Evolutionary conservation across 2,113 vertebrate species (phyloP).

Genomic region (Spea bombifrons): DNA sequence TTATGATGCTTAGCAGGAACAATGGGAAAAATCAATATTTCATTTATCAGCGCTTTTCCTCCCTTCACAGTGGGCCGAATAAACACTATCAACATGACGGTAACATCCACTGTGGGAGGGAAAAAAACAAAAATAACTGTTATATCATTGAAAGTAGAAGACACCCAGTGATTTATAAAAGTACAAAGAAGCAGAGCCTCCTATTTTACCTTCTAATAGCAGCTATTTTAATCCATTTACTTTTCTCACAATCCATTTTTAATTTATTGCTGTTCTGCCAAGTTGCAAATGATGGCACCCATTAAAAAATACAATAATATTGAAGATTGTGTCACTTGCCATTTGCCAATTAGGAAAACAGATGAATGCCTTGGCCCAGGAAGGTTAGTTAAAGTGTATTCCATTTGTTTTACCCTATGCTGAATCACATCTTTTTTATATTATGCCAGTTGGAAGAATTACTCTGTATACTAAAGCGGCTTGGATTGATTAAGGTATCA

Average conservation of each 20-base stretch:
- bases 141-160: slow-evolving; percentile 41
- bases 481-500: slow-evolving; percentile 26
- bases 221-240: background rate
- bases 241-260: slow-evolving; percentile 10
- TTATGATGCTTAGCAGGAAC: slow-evolving; percentile 42
- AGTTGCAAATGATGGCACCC: slow-evolving; percentile 8
- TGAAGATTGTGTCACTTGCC: slow-evolving; percentile 4
- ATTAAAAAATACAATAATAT: slow-evolving; percentile 36
- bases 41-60: slow-evolving; percentile 47
- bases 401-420: slow-evolving; percentile 16
- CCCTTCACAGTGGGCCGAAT: slow-evolving; percentile 43
- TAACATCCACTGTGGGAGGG: slow-evolving; percentile 36
- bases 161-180: slow-evolving; percentile 21
- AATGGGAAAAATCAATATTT: slow-evolving; percentile 46
- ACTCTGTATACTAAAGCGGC: slow-evolving; percentile 18
- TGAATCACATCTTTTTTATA: slow-evolving; percentile 5
- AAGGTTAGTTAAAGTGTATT: slow-evolving; percentile 9
- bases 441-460: slow-evolving; percentile 16
- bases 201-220: background rate
- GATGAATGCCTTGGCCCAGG: slow-evolving; percentile 21
- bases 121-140: slow-evolving; percentile 31
- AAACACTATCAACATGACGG: slow-evolving; percentile 43
- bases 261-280: slow-evolving; percentile 2
- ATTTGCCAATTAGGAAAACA: slow-evolving; percentile 29
- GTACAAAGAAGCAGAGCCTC: slow-evolving; percentile 29